Evolutionary conservation across 2,797 vertebrate genomes (phyloP).

Genomic region (Acrossocheilus wenchowensis): DNA sequence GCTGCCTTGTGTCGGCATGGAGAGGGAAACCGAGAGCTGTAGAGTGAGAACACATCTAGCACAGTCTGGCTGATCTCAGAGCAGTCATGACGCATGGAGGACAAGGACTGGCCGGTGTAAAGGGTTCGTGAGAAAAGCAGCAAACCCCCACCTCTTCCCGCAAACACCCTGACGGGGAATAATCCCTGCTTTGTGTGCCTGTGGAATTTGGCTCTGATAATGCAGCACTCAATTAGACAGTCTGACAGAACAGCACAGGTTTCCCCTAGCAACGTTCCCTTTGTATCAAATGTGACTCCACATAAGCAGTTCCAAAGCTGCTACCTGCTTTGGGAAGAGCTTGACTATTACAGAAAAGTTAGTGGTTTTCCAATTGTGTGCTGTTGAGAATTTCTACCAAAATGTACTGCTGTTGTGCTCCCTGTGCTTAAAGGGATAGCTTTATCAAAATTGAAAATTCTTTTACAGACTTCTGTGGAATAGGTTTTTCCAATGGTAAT

Average conservation of each 20-base stretch:
- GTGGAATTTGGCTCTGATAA: slow-evolving; percentile 61
- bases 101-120: slow-evolving; percentile 36
- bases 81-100: background rate
- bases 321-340: slow-evolving; percentile 11
- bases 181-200: slow-evolving; percentile 58
- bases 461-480: background rate
- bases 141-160: slow-evolving; percentile 40
- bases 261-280: slow-evolving; percentile 54
- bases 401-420: background rate
- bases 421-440: background rate
- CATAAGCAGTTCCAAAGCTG: slow-evolving; percentile 11
- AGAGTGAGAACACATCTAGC: slow-evolving; percentile 4
- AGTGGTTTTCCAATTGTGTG: background rate
- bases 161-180: slow-evolving; percentile 48
- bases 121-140: slow-evolving; percentile 58
- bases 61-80: background rate
- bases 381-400: background rate
- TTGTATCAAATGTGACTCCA: slow-evolving; percentile 28
- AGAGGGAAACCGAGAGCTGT: slow-evolving; percentile 16
- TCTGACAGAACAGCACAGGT: slow-evolving; percentile 36
- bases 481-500: background rate
- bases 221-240: slow-evolving; percentile 54
- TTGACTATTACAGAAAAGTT: background rate
- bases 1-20: slow-evolving; percentile 13
- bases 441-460: background rate